Percentiles rank a stretch among this genome's conserved stretches.
phyloP scores from a whole-genome alignment of 2,113 vertebrate genomes.

The Xerus inauris region DNA sequence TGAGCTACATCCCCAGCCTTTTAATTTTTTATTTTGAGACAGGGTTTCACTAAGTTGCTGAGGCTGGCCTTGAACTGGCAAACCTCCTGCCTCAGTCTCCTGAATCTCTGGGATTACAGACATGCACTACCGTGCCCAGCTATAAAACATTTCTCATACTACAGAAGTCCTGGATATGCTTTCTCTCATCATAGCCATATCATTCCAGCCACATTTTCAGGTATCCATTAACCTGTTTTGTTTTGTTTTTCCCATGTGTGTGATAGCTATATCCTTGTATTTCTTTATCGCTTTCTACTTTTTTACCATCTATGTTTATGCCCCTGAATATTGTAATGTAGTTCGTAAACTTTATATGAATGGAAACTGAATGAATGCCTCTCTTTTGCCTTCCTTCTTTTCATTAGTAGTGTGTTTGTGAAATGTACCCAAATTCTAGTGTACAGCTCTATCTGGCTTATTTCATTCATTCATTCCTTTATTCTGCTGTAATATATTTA shows the following conservation, averaged over 20 bases:
- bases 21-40: too few species aligned
- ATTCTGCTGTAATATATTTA: neutral
- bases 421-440: neutral
- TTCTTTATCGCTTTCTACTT: neutral
- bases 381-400: neutral
- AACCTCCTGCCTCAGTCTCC: too few species aligned
- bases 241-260: neutral
- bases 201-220: neutral
- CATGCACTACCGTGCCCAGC: too few species aligned
- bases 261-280: neutral
- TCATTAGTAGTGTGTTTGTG: neutral
- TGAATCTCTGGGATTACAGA: too few species aligned
- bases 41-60: too few species aligned
- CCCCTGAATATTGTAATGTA: neutral
- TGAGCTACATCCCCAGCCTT: too few species aligned
- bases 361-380: neutral
- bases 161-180: neutral
- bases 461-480: neutral
- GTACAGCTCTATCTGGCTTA: neutral
- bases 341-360: neutral
- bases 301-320: neutral
- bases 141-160: neutral
- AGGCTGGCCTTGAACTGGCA: too few species aligned
- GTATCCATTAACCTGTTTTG: neutral
- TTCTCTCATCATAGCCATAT: neutral